Conservation (phyloP, 2,888 invertebrate genomes). For the Campopleginae sp. region DNA sequence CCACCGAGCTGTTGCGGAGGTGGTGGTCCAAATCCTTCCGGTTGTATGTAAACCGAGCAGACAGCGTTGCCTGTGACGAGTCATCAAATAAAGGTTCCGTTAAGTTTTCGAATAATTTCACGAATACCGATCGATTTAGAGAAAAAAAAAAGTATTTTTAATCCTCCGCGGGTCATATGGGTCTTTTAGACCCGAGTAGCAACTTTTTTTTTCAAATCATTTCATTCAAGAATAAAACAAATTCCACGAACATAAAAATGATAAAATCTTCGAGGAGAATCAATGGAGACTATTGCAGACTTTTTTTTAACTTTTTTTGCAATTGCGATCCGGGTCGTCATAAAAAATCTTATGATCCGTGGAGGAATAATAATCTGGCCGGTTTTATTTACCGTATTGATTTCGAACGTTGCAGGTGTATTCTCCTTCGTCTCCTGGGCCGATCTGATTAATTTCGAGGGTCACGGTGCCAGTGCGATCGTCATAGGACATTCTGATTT, state of each 20-base stretch:
- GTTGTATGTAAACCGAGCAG: constrained; percentile 97
- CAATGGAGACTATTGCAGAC: not conserved
- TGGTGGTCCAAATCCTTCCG: constrained; percentile 92
- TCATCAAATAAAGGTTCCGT: not conserved
- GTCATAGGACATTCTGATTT: constrained; percentile 96
- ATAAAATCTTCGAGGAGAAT: too few relatives aligned
- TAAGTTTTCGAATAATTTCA: not conserved
- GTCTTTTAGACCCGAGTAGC: too few relatives aligned
- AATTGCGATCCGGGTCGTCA: too few relatives aligned
- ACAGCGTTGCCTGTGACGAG: constrained; percentile 93
- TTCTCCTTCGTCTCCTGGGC: constrained; percentile 98
- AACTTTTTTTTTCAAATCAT: not conserved
- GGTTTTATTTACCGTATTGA: constrained; percentile 89
- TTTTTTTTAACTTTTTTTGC: too few relatives aligned
- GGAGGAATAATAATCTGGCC: too few relatives aligned
- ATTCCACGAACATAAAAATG: not conserved
- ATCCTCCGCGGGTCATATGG: too few relatives aligned
- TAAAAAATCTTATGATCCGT: too few relatives aligned
- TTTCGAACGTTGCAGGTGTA: constrained; percentile 98
- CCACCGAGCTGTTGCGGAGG: constrained; percentile 86
- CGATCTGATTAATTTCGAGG: constrained; percentile 96
- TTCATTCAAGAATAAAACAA: not conserved
- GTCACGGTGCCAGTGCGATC: constrained; percentile 95
- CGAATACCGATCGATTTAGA: too few relatives aligned
- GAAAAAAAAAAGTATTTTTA: too few relatives aligned